Evolutionary conservation across 30 jellyfish, hydroid and myxozoan genomes (phyloP).

Genomic region (Hydractinia echinata): DNA sequence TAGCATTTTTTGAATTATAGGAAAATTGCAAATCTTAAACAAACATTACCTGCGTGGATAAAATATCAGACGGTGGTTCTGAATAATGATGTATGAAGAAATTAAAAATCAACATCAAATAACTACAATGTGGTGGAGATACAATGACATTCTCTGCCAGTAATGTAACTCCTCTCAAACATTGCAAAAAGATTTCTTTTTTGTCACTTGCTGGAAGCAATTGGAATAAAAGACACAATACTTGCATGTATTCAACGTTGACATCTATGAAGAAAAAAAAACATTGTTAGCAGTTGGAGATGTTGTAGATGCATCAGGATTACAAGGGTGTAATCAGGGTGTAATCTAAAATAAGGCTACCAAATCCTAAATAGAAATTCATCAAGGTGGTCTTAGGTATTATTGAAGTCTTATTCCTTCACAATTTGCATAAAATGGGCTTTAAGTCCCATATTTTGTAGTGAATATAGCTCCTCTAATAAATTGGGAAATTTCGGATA

Average conservation of each 20-base stretch:
- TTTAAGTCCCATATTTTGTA: no score
- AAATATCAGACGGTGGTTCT: background rate
- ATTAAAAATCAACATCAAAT: constrained; percentile 20
- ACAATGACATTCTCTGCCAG: background rate
- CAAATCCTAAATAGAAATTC: no score
- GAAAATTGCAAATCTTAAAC: no score
- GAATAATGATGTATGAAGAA: constrained; percentile 7
- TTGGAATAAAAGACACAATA: constrained; percentile 49
- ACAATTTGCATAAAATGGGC: no score
- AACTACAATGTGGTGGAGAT: constrained; percentile 23
- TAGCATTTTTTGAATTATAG: no score
- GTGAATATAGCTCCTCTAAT: no score
- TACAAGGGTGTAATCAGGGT: no score
- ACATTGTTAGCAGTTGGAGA: background rate
- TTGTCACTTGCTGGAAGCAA: constrained; percentile 37
- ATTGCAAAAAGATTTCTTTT: constrained; percentile 20
- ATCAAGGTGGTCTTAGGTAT: no score
- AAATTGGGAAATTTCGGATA: no score
- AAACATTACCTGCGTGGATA: constrained; percentile 27
- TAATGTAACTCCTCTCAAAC: constrained; percentile 21
- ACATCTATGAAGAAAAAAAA: constrained; percentile 38
- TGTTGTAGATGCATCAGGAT: no score
- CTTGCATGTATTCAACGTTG: constrained; percentile 73
- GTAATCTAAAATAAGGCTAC: no score
- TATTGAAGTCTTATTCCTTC: no score